Conservation (phyloP, 2,888 invertebrate species). For the Campoplex capitator region DNA sequence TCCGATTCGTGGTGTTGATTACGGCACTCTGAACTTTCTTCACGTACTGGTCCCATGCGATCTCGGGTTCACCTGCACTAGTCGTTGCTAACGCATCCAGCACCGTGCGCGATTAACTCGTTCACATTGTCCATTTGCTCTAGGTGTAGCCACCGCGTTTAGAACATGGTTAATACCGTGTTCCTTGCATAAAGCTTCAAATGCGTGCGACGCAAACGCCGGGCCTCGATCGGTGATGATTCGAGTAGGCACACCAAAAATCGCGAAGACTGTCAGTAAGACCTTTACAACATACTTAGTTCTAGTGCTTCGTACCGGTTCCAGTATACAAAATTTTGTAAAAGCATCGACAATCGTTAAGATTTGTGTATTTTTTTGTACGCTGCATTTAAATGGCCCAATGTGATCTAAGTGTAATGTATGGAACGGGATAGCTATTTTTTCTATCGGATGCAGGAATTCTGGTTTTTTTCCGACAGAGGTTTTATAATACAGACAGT, state of each 20-base stretch:
- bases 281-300: conserved; percentile 74
- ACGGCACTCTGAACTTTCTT: background rate
- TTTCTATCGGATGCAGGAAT: conserved; percentile 82
- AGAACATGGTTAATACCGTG: conserved; percentile 74
- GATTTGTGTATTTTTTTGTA: conserved; percentile 77
- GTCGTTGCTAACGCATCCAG: conserved; percentile 73
- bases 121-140: conserved; percentile 80
- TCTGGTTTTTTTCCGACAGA: conserved; percentile 75
- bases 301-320: conserved; percentile 76
- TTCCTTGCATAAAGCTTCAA: conserved; percentile 78
- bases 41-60: conserved; percentile 68
- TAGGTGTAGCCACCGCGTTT: conserved; percentile 77
- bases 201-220: conserved; percentile 79
- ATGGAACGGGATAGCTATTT: conserved; percentile 80
- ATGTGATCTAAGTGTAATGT: conserved; percentile 83
- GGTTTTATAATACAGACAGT: conserved; percentile 80
- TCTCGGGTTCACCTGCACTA: conserved; percentile 65
- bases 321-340: conserved; percentile 79
- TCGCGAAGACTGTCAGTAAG: conserved; percentile 74
- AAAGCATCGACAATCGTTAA: conserved; percentile 81
- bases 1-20: background rate
- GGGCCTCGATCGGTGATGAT: conserved; percentile 81
- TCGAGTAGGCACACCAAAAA: conserved; percentile 75
- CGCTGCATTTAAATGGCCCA: conserved; percentile 81
- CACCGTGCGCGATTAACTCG: conserved; percentile 78